Evolutionary conservation across 2,888 invertebrate genomes (phyloP), one percentile per base, ranked within the genome.

Genomic region (Torymus auratus): DNA sequence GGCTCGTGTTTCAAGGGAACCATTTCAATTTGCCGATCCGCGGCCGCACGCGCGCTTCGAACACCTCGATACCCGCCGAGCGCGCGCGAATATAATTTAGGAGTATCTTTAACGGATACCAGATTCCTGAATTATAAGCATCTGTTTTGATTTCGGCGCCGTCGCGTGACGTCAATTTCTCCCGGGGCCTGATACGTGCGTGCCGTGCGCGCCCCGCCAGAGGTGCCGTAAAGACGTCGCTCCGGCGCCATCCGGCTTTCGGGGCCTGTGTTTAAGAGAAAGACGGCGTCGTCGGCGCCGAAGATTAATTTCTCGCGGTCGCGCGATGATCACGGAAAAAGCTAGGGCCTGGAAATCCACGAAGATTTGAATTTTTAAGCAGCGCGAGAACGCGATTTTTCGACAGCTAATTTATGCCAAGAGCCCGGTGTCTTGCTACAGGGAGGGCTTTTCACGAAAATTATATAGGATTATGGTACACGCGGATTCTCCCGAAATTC

Each of bases 121-220:
- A 79, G 82, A 83, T 86, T 85, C 85, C 84, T 86, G 85, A 86
- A 87, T 84, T 50, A 41, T 69, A 85, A 86, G 86, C 84, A 86
- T 86, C 73, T 83, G 82, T 88, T 85, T 86, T 86, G 78, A 85
- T 85, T 85, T 83, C 53, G 71, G 20, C 72, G 41, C 52, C 58
- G 28, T 28, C 41, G 15, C 15, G 56, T 58, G 81, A 81, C 81
- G 81, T 81, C 81, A 81, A 81, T 77, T 70, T 69, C 28, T 50
- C 7, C 7, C 53, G 72, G 72, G 67, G 58, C 69, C 84, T 83
- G 85, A 41, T 41, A 41, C 41, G 3, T 5, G 28, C 28, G 28
- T 28, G 28, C 28, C 41, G 41, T 10, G 41, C 41, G 41, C 41
- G 41, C 7, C 41, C 41, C 41, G 41, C 41, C 41, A 41, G 41